phyloP scores from a whole-genome alignment of 92 coral and sea anemone species.

The Metridium senile region DNA sequence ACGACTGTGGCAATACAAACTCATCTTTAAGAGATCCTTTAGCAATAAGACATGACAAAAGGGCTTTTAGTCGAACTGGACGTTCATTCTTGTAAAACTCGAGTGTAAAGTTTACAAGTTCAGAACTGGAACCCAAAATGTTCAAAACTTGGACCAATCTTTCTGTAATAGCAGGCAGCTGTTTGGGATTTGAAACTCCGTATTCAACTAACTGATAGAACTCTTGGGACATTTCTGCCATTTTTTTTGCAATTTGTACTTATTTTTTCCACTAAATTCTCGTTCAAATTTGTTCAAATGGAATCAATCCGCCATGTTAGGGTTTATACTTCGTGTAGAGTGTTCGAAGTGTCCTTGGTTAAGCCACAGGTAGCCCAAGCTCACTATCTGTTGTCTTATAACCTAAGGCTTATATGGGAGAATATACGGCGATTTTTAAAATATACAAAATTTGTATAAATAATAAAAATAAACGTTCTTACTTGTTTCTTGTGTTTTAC shows the following conservation, averaged over 20 bases:
- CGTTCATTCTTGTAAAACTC: constrained; percentile 42
- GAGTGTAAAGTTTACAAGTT: constrained; percentile 28
- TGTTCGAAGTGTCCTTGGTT: too few species aligned
- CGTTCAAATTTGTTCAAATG: not conserved
- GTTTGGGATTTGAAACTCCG: constrained; percentile 21
- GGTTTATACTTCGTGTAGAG: constrained; percentile 2
- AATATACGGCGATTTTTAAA: too few species aligned
- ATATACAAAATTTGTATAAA: too few species aligned
- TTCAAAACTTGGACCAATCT: constrained; percentile 12
- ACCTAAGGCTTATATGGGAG: too few species aligned
- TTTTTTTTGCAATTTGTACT: not conserved
- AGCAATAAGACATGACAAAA: constrained; percentile 26
- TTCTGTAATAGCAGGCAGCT: constrained; percentile 11
- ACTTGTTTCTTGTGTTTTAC: too few species aligned
- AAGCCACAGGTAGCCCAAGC: too few species aligned
- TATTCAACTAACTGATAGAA: constrained; percentile 13
- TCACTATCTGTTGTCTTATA: too few species aligned
- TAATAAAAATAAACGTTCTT: too few species aligned
- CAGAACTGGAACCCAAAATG: constrained; percentile 1
- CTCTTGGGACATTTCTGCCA: not conserved
- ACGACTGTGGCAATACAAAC: constrained; percentile 4
- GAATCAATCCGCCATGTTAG: constrained; percentile 29
- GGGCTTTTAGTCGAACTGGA: constrained; percentile 12
- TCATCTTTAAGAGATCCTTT: constrained; percentile 35
- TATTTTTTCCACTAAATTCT: not conserved